Base-by-base conservation (phyloP, 2,888 invertebrate species). In the Ramazzottius varieornatus region DNA sequence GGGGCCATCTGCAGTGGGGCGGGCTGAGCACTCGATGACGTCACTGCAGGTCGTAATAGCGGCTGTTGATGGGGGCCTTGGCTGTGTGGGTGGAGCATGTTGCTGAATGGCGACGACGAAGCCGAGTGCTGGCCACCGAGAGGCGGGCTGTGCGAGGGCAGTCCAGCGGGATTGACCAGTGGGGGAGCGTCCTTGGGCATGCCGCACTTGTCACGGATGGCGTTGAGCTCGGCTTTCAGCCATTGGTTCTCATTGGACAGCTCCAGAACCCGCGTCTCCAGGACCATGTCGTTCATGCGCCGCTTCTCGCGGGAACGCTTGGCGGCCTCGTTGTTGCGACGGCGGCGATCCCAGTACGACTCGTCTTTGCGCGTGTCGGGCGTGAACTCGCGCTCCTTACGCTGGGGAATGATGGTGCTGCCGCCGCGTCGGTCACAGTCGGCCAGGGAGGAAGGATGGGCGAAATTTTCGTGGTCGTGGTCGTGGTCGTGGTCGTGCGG, bases 301-400 rank as follows among this genome's bases (percentile, higher is more conserved):
- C 93, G 82, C 76, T 94, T 94, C 76, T 94, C 93, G n/a, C 93
- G 83, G 2, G 92, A 92, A 63, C 92, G 80, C 75, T 94, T 91
- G 66, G 94, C 94, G 0, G 94, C 94, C 76, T 93, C 93, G 77
- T 96, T 96, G 78, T 96, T 94, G 67, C 93, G 83, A 68, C 93
- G 82, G 66, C 96, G 82, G 66, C 93, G 83, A 76, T 93, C 92
- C 96, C 96, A 94, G 77, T 94, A 94, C 73, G 87, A 88, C 72
- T 92, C 90, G 73, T 94, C 93, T 75, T 94, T 94, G 76, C 91
- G 91, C 77, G 83, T 88, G 75, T 93, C 93, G 0, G 93, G 93
- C 68, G 92, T 93, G 77, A 94, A 93, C 76, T 93, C 92, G 20
- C 94, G 81, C 74, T 92, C 92, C 74, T 93, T 93, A 72, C 92